Conservation (phyloP, 1,140 invertebrate species). For the Hydropsyche tenuis region DNA sequence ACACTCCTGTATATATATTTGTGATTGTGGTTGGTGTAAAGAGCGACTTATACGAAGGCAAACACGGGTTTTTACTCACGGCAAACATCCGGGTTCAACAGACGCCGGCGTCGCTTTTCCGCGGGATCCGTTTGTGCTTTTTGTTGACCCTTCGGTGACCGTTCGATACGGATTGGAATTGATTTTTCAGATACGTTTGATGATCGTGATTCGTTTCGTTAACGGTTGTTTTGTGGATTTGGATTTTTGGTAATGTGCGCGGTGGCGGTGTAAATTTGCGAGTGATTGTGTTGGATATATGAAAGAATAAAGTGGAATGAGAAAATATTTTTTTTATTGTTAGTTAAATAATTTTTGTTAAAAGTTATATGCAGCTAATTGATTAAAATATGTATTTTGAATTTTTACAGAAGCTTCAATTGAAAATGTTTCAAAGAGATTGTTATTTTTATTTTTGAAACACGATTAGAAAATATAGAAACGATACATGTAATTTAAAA, state of each 20-base stretch:
- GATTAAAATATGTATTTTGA: background rate
- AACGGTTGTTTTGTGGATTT: too few relatives aligned
- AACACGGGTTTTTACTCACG: background rate
- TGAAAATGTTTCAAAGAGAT: background rate
- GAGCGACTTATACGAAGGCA: background rate
- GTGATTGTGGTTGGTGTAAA: background rate
- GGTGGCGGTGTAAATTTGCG: too few relatives aligned
- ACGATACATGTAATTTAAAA: too few relatives aligned
- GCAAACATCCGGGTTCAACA: constrained; percentile 18
- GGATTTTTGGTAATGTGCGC: too few relatives aligned
- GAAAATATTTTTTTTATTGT: too few relatives aligned
- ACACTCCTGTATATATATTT: background rate
- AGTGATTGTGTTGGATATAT: too few relatives aligned
- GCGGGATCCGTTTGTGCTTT: background rate
- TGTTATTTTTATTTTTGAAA: background rate
- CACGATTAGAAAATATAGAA: background rate
- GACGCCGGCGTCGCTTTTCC: constrained; percentile 5
- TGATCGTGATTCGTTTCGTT: too few relatives aligned
- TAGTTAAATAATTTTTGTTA: background rate
- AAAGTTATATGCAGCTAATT: background rate
- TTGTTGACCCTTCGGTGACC: background rate
- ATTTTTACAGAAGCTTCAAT: background rate
- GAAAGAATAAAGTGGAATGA: too few relatives aligned
- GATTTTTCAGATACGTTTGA: too few relatives aligned
- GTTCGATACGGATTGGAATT: background rate